Base-by-base conservation (phyloP, 2,797 vertebrate species). In the Acridotheres tristis region DNA sequence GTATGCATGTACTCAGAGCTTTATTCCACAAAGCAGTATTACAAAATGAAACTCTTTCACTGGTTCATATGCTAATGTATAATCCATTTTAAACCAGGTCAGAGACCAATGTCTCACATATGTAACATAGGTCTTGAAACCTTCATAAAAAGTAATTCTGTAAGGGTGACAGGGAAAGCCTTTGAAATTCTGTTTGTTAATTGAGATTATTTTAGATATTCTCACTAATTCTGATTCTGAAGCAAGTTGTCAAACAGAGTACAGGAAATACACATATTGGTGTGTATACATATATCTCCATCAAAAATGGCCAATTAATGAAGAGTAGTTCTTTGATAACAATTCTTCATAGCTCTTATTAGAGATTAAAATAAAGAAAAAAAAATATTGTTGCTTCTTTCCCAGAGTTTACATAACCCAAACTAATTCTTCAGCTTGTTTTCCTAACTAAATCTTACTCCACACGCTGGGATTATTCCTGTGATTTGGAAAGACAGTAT, bases 391-490 rank as follows among this genome's bases (percentile, higher is more conserved):
- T 23, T 79, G 5, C 22, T 72, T 81, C 25, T 75, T 88, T 89
- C 30, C 38, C 51, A 61, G 14, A 59, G 19, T 62, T 92, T 81
- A 23, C 0, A 1, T 67, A 84, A 86, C 32, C 19, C 16, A 45
- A 50, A 78, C 7, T 40, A 84, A 61, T 30, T 91, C 21, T 58
- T 83, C 55, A 57, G 3, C 14, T 88, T 81, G 66, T 88, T 95
- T 94, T 94, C 66, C 79, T 63, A 55, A 69, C 21, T 48, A 32
- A 84, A 48, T 86, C 21, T 90, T 95, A 83, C 69, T 89, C 38
- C 55, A 84, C 76, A 63, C 53, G 34, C 38, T 58, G 32, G 55
- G 43, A 85, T 77, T 72, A 69, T 65, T 94, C 66, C 61, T 58
- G 55, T 20, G 13, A 84, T 81, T 81, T 88, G 69, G 76, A 89